Conservation (phyloP, 2,113 vertebrate genomes). For the Octodon degus region DNA sequence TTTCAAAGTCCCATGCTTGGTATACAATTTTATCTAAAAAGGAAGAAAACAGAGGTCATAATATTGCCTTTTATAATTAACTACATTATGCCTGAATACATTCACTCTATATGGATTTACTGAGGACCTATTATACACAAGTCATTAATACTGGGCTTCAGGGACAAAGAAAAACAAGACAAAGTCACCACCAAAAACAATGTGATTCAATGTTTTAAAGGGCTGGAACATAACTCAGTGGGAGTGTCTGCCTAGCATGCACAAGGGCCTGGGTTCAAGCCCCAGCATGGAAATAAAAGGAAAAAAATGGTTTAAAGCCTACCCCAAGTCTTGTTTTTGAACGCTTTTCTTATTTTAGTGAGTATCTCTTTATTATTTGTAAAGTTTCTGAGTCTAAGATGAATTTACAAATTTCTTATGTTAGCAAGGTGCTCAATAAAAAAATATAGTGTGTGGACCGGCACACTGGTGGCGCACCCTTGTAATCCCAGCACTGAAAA, state of each 20-base stretch:
- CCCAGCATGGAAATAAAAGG: neutral
- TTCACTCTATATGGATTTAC: accelerated
- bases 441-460: neutral
- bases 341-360: neutral
- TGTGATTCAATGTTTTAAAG: neutral
- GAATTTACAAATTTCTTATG: neutral
- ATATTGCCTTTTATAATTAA: neutral
- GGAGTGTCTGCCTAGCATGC: neutral
- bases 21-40: conserved; percentile 95
- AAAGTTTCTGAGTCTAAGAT: neutral
- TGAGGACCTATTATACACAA: accelerated
- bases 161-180: neutral
- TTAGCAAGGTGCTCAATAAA: conserved; percentile 3
- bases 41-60: conserved; percentile 1
- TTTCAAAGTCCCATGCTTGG: conserved; percentile 98
- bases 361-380: neutral
- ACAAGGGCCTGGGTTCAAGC: neutral
- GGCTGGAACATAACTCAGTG: neutral
- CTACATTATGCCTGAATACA: accelerated
- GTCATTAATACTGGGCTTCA: neutral
- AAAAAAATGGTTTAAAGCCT: neutral
- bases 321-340: neutral
- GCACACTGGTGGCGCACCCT: too few species aligned
- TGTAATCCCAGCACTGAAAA: too few species aligned
- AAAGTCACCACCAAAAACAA: neutral